phyloP scores from a whole-genome alignment of 1,140 invertebrate species.

The Metaphire vulgaris region DNA sequence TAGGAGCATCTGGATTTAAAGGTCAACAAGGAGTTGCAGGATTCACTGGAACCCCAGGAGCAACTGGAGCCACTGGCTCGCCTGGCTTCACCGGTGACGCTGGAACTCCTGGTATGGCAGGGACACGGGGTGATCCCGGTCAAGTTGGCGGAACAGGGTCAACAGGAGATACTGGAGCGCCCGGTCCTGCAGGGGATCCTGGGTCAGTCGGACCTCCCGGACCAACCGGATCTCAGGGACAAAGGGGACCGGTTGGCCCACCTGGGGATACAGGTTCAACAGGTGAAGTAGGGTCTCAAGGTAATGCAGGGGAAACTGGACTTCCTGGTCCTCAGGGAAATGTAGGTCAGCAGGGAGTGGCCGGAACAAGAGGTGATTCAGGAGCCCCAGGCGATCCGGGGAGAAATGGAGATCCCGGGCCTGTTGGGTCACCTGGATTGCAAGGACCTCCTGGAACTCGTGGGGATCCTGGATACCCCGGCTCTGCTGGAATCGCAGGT shows the following conservation, averaged over 20 bases:
- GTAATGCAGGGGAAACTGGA: conserved; percentile 7
- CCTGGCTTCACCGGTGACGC: background rate
- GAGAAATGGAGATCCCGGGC: conserved; percentile 2
- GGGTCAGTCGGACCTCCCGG: conserved; percentile 12
- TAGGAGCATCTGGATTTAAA: background rate
- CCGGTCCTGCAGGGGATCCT: background rate
- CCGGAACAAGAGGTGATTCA: conserved; percentile 2
- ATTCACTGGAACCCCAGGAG: background rate
- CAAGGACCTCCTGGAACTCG: conserved; percentile 11
- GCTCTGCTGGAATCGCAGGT: conserved; percentile 1
- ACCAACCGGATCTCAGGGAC: background rate
- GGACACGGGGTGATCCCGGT: background rate
- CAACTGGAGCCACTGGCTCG: background rate
- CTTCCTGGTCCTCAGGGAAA: background rate
- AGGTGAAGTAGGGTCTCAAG: conserved; percentile 6
- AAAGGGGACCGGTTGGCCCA: conserved; percentile 5
- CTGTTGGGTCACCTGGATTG: conserved; percentile 9
- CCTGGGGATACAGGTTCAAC: conserved; percentile 5
- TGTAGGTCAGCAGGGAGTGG: background rate
- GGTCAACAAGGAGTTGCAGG: conserved; percentile 18
- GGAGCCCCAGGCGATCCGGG: conserved; percentile 11
- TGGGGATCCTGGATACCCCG: conserved; percentile 15
- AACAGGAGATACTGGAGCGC: conserved; percentile 1
- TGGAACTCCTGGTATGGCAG: background rate
- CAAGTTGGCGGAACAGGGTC: background rate